Conservation (phyloP, 2,797 vertebrate genomes). For the Rhynchonycteris naso region DNA sequence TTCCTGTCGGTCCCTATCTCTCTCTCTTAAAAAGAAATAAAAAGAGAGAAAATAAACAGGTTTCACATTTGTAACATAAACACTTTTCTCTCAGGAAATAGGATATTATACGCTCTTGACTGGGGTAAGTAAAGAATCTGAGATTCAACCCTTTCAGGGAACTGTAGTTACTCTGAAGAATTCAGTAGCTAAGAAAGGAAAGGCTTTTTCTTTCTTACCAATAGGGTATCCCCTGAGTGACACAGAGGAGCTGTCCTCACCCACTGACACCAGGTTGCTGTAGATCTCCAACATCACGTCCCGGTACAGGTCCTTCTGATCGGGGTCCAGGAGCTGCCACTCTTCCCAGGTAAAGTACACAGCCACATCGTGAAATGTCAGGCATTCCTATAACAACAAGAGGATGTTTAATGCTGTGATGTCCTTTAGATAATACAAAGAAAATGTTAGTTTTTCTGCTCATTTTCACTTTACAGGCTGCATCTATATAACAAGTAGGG, state of each 20-base stretch:
- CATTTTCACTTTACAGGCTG: neutral
- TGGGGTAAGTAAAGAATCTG: neutral
- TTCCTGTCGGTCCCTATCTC: no score
- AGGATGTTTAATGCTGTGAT: neutral
- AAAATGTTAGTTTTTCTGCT: neutral
- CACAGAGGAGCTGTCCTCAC: neutral
- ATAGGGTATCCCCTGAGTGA: neutral
- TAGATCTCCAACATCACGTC: slow-evolving; percentile 75
- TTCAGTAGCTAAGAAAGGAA: neutral
- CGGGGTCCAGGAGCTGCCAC: slow-evolving; percentile 68
- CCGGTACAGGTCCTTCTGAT: slow-evolving; percentile 70
- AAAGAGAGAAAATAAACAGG: neutral
- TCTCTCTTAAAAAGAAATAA: no score
- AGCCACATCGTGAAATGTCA: slow-evolving; percentile 65
- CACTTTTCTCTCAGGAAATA: neutral
- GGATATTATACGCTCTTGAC: neutral
- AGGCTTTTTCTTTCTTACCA: no score
- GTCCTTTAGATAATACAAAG: neutral
- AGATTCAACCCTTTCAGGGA: neutral
- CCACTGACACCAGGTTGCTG: slow-evolving; percentile 36
- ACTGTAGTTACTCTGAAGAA: neutral
- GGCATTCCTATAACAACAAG: neutral
- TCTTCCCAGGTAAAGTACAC: slow-evolving; percentile 74
- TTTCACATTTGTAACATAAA: neutral
- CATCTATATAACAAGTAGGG: neutral